Evolutionary conservation across 2,888 invertebrate species (phyloP).

Genomic region (Acleris emargana): DNA sequence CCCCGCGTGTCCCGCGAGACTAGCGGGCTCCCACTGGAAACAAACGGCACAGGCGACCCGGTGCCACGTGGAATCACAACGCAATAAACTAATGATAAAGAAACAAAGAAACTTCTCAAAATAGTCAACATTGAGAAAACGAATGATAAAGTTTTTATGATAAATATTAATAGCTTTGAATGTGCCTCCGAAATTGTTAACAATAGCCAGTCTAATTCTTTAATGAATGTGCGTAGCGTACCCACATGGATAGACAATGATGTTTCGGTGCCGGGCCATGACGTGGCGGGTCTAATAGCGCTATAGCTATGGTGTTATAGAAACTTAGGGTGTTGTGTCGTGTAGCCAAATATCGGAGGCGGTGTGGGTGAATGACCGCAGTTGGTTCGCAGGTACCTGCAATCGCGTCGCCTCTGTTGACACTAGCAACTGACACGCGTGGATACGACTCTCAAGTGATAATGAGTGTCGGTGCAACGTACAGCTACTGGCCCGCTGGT

Average conservation of each 20-base stretch:
- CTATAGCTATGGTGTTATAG: conserved; percentile 60
- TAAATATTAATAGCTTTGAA: background rate
- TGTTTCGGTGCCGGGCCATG: conserved; percentile 44
- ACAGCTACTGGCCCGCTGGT: conserved; percentile 45
- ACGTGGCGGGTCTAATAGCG: conserved; percentile 48
- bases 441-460: conserved; percentile 67
- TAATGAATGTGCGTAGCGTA: conserved; percentile 37
- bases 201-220: conserved; percentile 29
- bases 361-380: conserved; percentile 72
- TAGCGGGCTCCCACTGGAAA: conserved; percentile 46
- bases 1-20: conserved; percentile 49
- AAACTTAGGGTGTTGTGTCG: conserved; percentile 59
- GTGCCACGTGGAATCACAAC: conserved; percentile 32
- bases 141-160: background rate
- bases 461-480: conserved; percentile 68
- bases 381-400: conserved; percentile 69
- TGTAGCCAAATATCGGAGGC: conserved; percentile 78
- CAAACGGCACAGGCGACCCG: conserved; percentile 20
- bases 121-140: conserved; percentile 7
- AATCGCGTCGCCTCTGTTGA: conserved; percentile 73
- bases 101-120: background rate
- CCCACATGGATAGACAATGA: conserved; percentile 29
- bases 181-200: conserved; percentile 12
- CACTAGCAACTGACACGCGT: conserved; percentile 65
- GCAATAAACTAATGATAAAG: conserved; percentile 8